These are phyloP conservation scores for Tretioscincus oriximinensis DNA, from an alignment of 2,113 vertebrate species.

Conservation along the genomic window DNA sequence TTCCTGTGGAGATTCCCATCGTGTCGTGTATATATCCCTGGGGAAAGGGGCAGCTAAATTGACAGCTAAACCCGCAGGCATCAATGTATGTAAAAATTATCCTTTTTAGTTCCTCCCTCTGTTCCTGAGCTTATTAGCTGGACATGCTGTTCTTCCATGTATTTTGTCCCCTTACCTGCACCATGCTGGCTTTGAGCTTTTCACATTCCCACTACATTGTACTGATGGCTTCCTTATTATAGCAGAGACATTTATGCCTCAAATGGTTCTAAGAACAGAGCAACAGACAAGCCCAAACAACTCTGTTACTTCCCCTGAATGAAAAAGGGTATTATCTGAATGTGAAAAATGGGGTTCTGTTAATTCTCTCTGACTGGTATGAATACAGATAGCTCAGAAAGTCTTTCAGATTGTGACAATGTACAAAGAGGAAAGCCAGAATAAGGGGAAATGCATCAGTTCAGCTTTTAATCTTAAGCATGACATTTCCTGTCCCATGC, in stretches of 20 bases:
- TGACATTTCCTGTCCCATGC: conserved; percentile 43
- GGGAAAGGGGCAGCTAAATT: neutral
- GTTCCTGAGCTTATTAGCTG: neutral
- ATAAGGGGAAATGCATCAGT: conserved; percentile 33
- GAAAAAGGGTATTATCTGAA: conserved; percentile 37
- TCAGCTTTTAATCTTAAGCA: conserved; percentile 55
- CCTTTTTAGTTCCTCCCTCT: neutral
- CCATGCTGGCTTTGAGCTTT: neutral
- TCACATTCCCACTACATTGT: neutral
- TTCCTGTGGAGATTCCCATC: no score
- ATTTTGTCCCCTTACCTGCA: neutral
- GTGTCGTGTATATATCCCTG: no score
- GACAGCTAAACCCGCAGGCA: neutral
- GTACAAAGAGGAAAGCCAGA: neutral
- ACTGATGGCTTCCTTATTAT: neutral
- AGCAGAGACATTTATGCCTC: conserved; percentile 37
- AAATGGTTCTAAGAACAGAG: conserved; percentile 34
- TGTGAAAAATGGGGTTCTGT: conserved; percentile 19
- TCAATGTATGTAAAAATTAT: neutral
- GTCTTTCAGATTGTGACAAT: neutral
- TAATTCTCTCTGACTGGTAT: conserved; percentile 42
- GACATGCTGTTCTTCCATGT: neutral
- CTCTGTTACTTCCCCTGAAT: conserved; percentile 27
- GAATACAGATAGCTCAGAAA: conserved; percentile 40
- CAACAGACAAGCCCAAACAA: conserved; percentile 23